Conservation (phyloP, 2,888 invertebrate genomes). For the Nemotelus nigrinus region DNA sequence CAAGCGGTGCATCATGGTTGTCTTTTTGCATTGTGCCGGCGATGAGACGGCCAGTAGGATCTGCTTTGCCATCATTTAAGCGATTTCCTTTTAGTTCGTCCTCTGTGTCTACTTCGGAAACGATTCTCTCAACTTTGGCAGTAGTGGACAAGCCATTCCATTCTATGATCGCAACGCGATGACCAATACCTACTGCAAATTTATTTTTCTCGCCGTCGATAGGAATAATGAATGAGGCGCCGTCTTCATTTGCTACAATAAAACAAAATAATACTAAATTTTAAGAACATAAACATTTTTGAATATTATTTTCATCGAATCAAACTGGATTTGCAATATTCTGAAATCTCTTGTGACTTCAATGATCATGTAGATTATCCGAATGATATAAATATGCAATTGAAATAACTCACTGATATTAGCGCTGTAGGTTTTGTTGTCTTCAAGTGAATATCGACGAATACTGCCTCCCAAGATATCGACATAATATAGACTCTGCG, state of each 20-base stretch:
- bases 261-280: not conserved
- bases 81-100: conserved; percentile 69
- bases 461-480: conserved; percentile 67
- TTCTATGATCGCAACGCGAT: conserved; percentile 69
- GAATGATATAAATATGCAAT: not conserved
- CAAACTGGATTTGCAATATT: not conserved
- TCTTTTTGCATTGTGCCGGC: conserved; percentile 68
- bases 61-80: conserved; percentile 84
- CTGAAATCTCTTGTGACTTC: too few species aligned
- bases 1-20: conserved; percentile 59
- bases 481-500: conserved; percentile 73
- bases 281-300: not conserved
- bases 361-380: too few species aligned
- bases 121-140: conserved; percentile 65
- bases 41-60: conserved; percentile 77
- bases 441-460: conserved; percentile 60
- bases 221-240: conserved; percentile 71
- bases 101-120: conserved; percentile 72
- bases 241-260: conserved; percentile 62
- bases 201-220: conserved; percentile 69
- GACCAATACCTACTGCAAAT: conserved; percentile 73
- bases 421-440: conserved; percentile 68
- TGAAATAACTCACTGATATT: conserved; percentile 58
- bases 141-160: conserved; percentile 72
- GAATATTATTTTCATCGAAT: not conserved